A percentile compares a stretch with the other conserved stretches of the same genome.
phyloP scores from a whole-genome alignment of 2,888 invertebrate species.

The Luffia ferchaultella region DNA sequence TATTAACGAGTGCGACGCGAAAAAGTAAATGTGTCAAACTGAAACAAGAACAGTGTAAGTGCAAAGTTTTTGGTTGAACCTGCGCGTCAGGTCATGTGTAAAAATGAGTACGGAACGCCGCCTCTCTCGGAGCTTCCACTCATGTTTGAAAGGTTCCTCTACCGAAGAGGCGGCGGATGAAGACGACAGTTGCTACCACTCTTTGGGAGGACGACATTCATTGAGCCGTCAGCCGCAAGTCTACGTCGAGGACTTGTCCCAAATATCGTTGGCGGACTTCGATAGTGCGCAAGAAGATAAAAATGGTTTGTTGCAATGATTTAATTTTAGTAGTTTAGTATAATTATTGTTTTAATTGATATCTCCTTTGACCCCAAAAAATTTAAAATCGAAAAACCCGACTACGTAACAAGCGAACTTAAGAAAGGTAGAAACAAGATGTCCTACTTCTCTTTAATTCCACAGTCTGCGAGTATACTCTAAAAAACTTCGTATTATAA shows the following conservation, averaged over 20 bases:
- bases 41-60: slow-evolving; percentile 13
- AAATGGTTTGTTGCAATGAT: slow-evolving; percentile 39
- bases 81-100: slow-evolving; percentile 43
- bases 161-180: slow-evolving; percentile 60
- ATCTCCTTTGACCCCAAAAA: too few species aligned
- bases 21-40: slow-evolving; percentile 5
- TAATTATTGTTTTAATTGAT: too few species aligned
- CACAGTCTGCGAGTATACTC: too few species aligned
- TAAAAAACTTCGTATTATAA: too few species aligned
- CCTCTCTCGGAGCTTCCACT: slow-evolving; percentile 73
- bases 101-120: slow-evolving; percentile 65
- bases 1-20: slow-evolving; percentile 7
- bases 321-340: not conserved
- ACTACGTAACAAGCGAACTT: too few species aligned
- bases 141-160: slow-evolving; percentile 70
- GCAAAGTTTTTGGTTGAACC: slow-evolving; percentile 13
- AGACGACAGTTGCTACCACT: slow-evolving; percentile 57
- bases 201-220: slow-evolving; percentile 50
- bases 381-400: too few species aligned
- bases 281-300: slow-evolving; percentile 47
- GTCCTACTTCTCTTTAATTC: too few species aligned
- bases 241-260: slow-evolving; percentile 53
- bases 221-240: slow-evolving; percentile 48
- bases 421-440: too few species aligned
- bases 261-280: slow-evolving; percentile 51